phyloP scores from a whole-genome alignment of 2,888 invertebrate species.

The Synanthedon formicaeformis region DNA sequence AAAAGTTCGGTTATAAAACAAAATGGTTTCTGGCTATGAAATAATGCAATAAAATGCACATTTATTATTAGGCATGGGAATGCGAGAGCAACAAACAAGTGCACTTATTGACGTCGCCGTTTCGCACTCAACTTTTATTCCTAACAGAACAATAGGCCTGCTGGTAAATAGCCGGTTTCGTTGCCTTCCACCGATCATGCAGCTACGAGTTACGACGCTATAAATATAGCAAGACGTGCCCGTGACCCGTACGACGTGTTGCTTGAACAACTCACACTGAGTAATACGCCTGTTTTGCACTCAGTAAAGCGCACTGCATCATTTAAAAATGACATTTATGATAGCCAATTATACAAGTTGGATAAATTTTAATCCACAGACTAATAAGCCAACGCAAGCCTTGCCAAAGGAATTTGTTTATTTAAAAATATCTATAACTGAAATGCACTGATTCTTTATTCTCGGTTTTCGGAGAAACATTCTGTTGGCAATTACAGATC shows the following conservation, averaged over 20 bases:
- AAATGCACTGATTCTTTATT: too few species aligned
- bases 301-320: neutral
- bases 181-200: slow-evolving; percentile 50
- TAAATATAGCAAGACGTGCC: slow-evolving; percentile 62
- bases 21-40: slow-evolving; percentile 26
- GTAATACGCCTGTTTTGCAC: neutral
- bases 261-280: slow-evolving; percentile 2
- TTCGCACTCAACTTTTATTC: slow-evolving; percentile 47
- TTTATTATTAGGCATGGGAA: slow-evolving; percentile 25
- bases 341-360: neutral
- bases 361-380: too few species aligned
- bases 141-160: slow-evolving; percentile 58
- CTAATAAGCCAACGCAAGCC: too few species aligned
- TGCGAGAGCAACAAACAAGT: slow-evolving; percentile 44
- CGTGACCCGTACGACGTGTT: slow-evolving; percentile 42
- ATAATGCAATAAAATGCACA: slow-evolving; percentile 40
- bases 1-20: slow-evolving; percentile 9
- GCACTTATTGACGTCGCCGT: slow-evolving; percentile 30
- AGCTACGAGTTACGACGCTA: slow-evolving; percentile 61
- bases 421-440: too few species aligned
- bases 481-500: too few species aligned
- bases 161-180: slow-evolving; percentile 40
- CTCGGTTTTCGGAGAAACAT: too few species aligned
- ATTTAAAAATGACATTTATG: neutral
- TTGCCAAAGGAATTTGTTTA: too few species aligned